Base-by-base conservation (phyloP, 2,113 vertebrate genomes). In the Pseudorhombus dupliciocellatus region DNA sequence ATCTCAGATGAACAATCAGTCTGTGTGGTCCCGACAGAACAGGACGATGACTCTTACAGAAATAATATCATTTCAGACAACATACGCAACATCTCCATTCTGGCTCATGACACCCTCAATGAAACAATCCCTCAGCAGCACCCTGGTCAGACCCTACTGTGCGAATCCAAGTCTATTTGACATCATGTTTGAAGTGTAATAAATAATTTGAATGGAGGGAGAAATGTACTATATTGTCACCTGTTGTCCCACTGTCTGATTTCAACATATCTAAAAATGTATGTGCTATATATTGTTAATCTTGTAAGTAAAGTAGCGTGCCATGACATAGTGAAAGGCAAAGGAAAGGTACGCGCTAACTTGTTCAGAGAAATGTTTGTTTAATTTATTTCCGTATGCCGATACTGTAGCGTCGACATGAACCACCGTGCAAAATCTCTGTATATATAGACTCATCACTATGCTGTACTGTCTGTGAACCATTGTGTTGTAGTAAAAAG, bases 261-360 rank as follows among this genome's bases (percentile, higher is more conserved):
- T 88, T 89, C 52, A 80, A 70, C 88, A 88, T 87, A 90, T 87
- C 75, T 84, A 76, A 85, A 50, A 78, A 62, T 85, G 79, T 75
- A 68, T 89, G 86, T 90, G 88, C 86, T 89, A 84, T 88, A 88
- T 91, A 89, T 86, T 91, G 86, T 84, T 89, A 86, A 87, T 83
- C 84, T 80, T 92, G 88, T 92, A 90, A 89, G 84, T 89, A 91
- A 77, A 80, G 68, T 31, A 73, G 75, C 51, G 72, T 84, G 75
- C 58, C 75, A 67, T 77, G 75, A 75, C 79, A 80, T 84, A 58
- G 75, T 81, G 62, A 79, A 61, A 81, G 58, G 65, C 52, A 70
- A 77, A 65, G 72, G 66, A 83, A 37, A 70, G 55, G 46, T 31
- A 77, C 84, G 76, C 52, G 74, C 75, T 80, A 57, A 81, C 62